Base-by-base conservation (phyloP, 2,888 invertebrate genomes). In the Cybosia mesomella region DNA sequence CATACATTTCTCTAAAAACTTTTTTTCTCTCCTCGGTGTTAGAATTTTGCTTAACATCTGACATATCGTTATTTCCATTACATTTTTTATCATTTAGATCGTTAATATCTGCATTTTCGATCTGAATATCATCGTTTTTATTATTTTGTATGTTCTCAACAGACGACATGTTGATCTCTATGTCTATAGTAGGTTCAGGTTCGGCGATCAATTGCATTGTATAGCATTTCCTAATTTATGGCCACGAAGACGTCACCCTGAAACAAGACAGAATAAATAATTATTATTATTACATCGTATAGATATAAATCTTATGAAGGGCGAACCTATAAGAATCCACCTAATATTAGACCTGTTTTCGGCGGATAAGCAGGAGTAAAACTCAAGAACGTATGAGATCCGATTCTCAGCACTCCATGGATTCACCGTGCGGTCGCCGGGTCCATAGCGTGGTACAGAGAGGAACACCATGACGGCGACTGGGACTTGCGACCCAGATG, bases 201-300 rank as follows among this genome's bases (percentile, higher is more conserved):
- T 90, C 88, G 75, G 90, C 76, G 83, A 92, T 90, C 85, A 94
- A 86, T 92, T 94, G 93, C 94, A 95, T 94, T 86, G 88, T 93
- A 85, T 86, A 84, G 80, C 91, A 90, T 92, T 84, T 89, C 89
- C 82, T 85, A 80, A 77, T 82, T 66, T 76, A 66, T 80, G 68
- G 66, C 65, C 67, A 73, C 80, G 77, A 79, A 75, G 67, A 72
- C 82, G 69, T 64, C 57, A 68, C 66, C 79, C 92, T 92, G 90
- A 75, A 92, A 90, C 62, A 71, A 60, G 76, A 74, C 77, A 64
- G 73, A 73, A 36, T 32, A 54, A 32, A 54, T 36, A 18, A 32
- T n/a, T n/a, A 18, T 24, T 36, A 39, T 28, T 34, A 53, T 34
- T 2, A 28, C 2, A 28, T 4, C 28, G 28, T 28, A 4, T 28